phyloP scores from a whole-genome alignment of 1,140 invertebrate genomes.

The Atta colombica region DNA sequence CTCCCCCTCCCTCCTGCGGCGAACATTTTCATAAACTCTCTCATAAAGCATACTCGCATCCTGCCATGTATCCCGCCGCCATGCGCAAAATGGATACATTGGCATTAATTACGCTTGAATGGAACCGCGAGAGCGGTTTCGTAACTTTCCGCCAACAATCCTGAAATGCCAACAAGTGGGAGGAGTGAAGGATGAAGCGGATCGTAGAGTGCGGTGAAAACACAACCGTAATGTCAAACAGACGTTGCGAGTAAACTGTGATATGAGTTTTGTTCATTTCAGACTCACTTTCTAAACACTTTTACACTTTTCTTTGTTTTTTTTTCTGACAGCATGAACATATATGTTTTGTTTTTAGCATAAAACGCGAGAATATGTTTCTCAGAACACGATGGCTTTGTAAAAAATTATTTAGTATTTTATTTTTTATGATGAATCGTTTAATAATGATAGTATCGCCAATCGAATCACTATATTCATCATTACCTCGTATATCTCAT shows the following conservation, averaged over 20 bases:
- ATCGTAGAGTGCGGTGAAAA: neutral
- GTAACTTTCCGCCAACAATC: constrained; percentile 53
- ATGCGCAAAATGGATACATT: constrained; percentile 47
- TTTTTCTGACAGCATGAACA: neutral
- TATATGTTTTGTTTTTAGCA: constrained; percentile 4
- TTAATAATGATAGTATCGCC: neutral
- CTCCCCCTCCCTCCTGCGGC: constrained; percentile 65
- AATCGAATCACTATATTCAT: no score
- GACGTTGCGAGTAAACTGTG: neutral
- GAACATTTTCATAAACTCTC: constrained; percentile 80
- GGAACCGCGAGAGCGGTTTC: constrained; percentile 19
- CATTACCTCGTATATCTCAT: no score
- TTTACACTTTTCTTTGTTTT: neutral
- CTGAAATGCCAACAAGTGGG: constrained; percentile 58
- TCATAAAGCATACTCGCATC: constrained; percentile 75
- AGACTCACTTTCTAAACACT: neutral
- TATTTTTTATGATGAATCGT: neutral
- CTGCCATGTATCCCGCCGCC: neutral
- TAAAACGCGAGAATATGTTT: neutral
- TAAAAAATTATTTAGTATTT: neutral
- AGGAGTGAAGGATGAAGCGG: constrained; percentile 35
- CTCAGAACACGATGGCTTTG: neutral
- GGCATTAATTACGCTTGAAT: constrained; percentile 57
- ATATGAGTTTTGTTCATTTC: neutral
- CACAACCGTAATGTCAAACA: constrained; percentile 11